Evolutionary conservation across 2,888 invertebrate species (phyloP), one percentile per base, ranked within the genome.

Genomic region (Orthosia incerta): DNA sequence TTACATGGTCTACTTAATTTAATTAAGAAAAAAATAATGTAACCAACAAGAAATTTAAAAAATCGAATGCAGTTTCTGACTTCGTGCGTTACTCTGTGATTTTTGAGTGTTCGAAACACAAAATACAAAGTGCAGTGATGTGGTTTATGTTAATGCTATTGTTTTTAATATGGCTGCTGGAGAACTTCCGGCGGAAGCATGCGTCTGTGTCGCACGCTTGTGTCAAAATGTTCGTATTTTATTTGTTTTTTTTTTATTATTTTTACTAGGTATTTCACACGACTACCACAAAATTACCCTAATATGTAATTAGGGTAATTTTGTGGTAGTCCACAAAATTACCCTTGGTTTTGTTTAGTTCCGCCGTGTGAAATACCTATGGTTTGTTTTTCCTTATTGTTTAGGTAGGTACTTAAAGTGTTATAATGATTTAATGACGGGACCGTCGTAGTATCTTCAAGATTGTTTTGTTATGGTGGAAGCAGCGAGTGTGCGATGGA

Each of bases 141-240:
- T 96, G 95, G 95, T 94, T 91, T 86, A 88, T 95, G 87, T 89
- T 94, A 80, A 91, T 93, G 88, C 90, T 91, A 86, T 91, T 96
- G 92, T 92, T 94, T 92, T 86, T 95, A 90, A 91, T 96, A 93
- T 96, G 96, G 96, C 91, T 95, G 91, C 86, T 94, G 88, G 94
- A 93, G 87, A 87, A 86, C 84, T 92, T 94, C 93, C 94, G 95
- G 80, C 94, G 95, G 95, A 95, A 94, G 84, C 91, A 92, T 87
- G 84, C 90, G 88, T 82, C 89, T 85, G 91, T 91, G 89, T 88
- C 93, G 76, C 95, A 95, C 89, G 93, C 91, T 79, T 95, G 95
- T 89, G 90, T 93, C 82, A 90, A 92, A 92, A 93, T 94, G 96
- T 96, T 92, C 50, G 96, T 96, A 95, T 91, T 86, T 80, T 76